Percentiles rank a stretch among this genome's conserved stretches.
phyloP scores from a whole-genome alignment of 2,113 vertebrate genomes.

The Cettia cetti region DNA sequence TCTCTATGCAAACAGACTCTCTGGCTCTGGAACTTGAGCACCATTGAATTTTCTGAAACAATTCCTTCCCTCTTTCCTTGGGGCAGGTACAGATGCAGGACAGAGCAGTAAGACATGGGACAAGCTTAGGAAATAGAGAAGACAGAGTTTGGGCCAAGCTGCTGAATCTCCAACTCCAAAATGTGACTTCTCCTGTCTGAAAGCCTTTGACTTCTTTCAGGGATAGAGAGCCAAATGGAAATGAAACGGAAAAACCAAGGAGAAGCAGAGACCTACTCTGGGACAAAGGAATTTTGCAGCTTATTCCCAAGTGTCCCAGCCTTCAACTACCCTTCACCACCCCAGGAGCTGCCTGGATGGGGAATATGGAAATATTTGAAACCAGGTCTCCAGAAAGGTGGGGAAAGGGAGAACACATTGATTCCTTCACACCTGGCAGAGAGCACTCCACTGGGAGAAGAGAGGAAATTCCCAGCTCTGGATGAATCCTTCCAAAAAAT shows the following conservation, averaged over 20 bases:
- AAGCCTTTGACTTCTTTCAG: not conserved
- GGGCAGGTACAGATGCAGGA: not conserved
- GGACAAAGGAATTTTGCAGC: not conserved
- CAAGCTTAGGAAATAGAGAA: not conserved
- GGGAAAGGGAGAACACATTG: not conserved
- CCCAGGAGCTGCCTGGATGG: not conserved
- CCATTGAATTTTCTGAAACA: not conserved
- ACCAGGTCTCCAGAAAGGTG: not conserved
- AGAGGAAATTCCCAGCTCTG: not conserved
- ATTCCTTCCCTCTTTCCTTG: not conserved
- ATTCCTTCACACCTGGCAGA: not conserved
- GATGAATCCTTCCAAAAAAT: not conserved
- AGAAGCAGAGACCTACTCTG: not conserved
- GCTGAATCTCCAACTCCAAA: not conserved
- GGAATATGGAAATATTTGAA: not conserved
- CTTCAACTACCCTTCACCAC: not conserved
- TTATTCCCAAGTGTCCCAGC: not conserved
- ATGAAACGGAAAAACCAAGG: not conserved
- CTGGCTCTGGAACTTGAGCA: not conserved
- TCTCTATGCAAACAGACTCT: not conserved
- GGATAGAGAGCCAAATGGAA: not conserved
- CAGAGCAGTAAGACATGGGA: not conserved
- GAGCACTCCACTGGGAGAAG: not conserved
- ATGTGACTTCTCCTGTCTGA: not conserved
- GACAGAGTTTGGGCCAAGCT: not conserved